Evolutionary conservation across 1,140 invertebrate genomes (phyloP), one percentile per base, ranked within the genome.

Genomic region (Caerostris darwini): DNA sequence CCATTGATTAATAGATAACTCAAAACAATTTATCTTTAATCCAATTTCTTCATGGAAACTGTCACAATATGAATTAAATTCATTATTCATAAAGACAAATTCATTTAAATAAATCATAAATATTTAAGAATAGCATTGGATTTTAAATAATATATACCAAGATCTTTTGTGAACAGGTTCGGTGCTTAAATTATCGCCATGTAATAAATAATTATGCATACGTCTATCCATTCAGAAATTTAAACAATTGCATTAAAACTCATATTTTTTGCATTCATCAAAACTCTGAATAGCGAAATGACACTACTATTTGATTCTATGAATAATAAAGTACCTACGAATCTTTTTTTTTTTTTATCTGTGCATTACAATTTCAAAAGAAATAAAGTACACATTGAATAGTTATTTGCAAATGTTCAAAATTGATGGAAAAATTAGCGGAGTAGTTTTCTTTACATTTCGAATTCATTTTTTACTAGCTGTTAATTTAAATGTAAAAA

Each of bases 401-500:
- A 14, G 34, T 53, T 50, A 77, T 50, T 77, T 53, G 7, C 50
- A 17, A 50, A 12, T 12, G 34, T 77, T 77, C 71, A 77, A 77
- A 50, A 77, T 77, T 77, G 7, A 34, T 77, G 50, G 8, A 12
- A 77, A 77, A 77, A 4, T 77, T 77, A 53, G 53, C 14, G 14
- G 34, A 14, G 5, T 53, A 3, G 50, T 53, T 53, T 50, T 8
- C n/a, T 77, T 34, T 10, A 8, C 71, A 77, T 77, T 77, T 53
- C 8, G 3, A 3, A 77, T 53, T 77, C 14, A 0, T 12, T 77
- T 50, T 77, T 77, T 50, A 14, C 12, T 7, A 10, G n/a, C 50
- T 77, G 10, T 53, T 77, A 77, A 77, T 77, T 50, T 77, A 77
- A 77, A 50, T 77, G 50, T 4, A 50, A 77, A 77, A 77, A 53